Base-by-base conservation (phyloP, 2,888 invertebrate species). In the Pterostichus madidus region DNA sequence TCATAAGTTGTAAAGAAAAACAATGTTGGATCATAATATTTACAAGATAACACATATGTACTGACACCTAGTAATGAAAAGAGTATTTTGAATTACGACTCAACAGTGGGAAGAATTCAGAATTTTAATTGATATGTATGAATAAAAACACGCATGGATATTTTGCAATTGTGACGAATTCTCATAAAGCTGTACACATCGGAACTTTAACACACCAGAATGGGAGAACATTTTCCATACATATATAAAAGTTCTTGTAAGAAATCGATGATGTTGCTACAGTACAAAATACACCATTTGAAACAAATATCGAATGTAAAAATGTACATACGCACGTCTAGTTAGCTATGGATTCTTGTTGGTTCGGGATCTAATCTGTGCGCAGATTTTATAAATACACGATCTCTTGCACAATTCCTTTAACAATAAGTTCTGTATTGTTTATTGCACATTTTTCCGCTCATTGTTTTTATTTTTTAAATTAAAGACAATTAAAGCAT, bases 111-210 rank as follows among this genome's bases (percentile, higher is more conserved):
- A 44, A 80, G 80, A 80, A 80, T 80, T 80, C 53, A 71, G 68
- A 80, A 75, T 75, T 71, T 81, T 39, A 73, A 81, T 81, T 81
- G 81, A 81, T 81, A 81, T 81, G 81, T 81, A 75, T 81, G 81
- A 81, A 81, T 81, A 73, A 81, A 81, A 81, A 81, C 81, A 81
- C 81, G 73, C 73, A 81, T 81, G 81, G 75, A 81, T 81, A 78
- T 53, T 80, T 80, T 53, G 80, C 52, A 39, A 52, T 75, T 81
- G 73, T 81, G 81, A 75, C 59, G 61, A 81, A 68, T 75, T 81
- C 75, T 73, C 68, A 73, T 75, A 52, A 80, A 81, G 81, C 75
- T 81, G 81, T 81, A 81, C 81, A 79, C 79, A 79, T 81, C 61
- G 80, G 73, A 73, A 80, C 61, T 81, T 81, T 17, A 52, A 81